phyloP scores from a whole-genome alignment of 2,888 invertebrate genomes.

The Cyaniris semiargus region DNA sequence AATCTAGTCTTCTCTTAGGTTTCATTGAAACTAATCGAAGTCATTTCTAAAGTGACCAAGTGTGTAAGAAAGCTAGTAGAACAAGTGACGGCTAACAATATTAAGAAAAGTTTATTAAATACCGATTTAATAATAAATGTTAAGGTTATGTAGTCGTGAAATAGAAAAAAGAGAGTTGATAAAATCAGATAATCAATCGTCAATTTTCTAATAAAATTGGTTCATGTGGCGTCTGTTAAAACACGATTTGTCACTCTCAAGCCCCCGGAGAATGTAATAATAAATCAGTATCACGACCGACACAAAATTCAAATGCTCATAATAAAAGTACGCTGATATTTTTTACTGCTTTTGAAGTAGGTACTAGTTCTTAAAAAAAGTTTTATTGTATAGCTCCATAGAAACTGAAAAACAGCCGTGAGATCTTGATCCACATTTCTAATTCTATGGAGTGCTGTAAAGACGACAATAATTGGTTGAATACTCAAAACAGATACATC shows the following conservation, averaged over 20 bases:
- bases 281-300: not conserved
- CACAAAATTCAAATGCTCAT: not conserved
- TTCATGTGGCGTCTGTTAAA: not conserved
- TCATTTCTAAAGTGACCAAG: too few relatives aligned
- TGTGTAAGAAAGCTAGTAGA: too few relatives aligned
- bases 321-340: not conserved
- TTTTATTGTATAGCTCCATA: not conserved
- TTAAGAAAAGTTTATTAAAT: not conserved
- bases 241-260: constrained; percentile 9
- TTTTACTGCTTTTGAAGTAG: not conserved
- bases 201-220: not conserved
- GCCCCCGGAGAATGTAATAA: not conserved
- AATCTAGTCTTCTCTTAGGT: too few relatives aligned
- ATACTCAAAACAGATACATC: not conserved
- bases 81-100: too few relatives aligned
- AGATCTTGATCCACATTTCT: too few relatives aligned
- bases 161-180: not conserved
- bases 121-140: not conserved
- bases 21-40: too few relatives aligned
- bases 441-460: too few relatives aligned
- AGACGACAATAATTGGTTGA: not conserved
- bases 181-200: not conserved
- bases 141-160: not conserved
- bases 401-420: not conserved
- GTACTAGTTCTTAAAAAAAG: too few relatives aligned